A percentile compares a stretch with the other conserved stretches of the same genome.
Conservation (phyloP, 2,113 vertebrate genomes). For the Ornithorhynchus anatinus region DNA sequence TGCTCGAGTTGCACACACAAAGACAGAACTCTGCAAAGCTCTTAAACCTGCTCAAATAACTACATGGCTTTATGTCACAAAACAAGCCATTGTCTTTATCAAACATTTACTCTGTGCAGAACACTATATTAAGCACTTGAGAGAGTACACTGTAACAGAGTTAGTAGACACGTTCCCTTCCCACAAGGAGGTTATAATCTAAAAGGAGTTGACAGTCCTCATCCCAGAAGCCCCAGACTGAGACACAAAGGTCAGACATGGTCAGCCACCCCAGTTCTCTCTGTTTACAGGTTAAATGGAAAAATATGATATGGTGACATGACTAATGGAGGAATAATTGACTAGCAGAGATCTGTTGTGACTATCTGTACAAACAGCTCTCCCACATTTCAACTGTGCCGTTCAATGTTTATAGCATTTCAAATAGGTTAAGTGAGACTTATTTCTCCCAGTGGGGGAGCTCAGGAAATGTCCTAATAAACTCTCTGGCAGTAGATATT, state of each 20-base stretch:
- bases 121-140: too few relatives aligned
- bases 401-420: slow-evolving; percentile 54
- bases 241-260: too few relatives aligned
- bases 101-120: too few relatives aligned
- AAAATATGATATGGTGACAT: not conserved
- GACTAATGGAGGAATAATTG: slow-evolving; percentile 35
- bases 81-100: too few relatives aligned
- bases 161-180: too few relatives aligned
- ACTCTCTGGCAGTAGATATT: too few relatives aligned
- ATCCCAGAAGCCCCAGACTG: rapidly evolving
- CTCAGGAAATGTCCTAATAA: slow-evolving; percentile 37
- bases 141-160: too few relatives aligned
- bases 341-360: slow-evolving; percentile 24
- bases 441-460: not conserved
- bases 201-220: not conserved
- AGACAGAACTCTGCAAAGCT: not conserved
- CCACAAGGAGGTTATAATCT: too few relatives aligned
- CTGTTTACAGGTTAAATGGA: slow-evolving; percentile 43
- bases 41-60: not conserved
- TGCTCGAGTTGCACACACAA: too few relatives aligned
- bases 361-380: slow-evolving; percentile 35
- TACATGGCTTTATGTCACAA: not conserved
- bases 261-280: too few relatives aligned
- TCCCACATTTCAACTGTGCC: slow-evolving; percentile 22
- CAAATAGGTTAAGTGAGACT: not conserved